These are phyloP conservation scores for Cotesia typhae DNA, from an alignment of 1,140 invertebrate species.

Conservation along the genomic window DNA sequence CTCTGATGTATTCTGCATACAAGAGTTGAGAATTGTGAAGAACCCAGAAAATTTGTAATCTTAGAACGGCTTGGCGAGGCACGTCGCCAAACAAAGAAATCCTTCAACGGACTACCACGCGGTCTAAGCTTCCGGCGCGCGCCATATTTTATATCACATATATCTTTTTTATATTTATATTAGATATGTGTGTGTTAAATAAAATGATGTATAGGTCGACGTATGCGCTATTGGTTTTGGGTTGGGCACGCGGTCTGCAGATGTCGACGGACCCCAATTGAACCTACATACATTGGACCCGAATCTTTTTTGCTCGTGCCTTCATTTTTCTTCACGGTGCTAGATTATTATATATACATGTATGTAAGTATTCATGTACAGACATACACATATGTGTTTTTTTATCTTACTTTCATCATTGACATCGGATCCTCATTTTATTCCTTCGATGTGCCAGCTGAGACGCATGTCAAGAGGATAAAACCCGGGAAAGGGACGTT, in stretches of 20 bases:
- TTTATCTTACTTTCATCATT: slow-evolving; percentile 22
- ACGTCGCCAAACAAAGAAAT: slow-evolving; percentile 21
- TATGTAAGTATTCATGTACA: too few species aligned
- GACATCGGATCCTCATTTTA: slow-evolving; percentile 20
- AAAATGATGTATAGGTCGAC: neutral
- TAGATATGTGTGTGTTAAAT: slow-evolving; percentile 3
- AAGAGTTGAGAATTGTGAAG: slow-evolving; percentile 10
- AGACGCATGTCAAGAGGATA: slow-evolving; percentile 18
- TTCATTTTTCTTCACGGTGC: slow-evolving; percentile 26
- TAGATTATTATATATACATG: neutral
- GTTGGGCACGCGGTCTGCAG: slow-evolving; percentile 40
- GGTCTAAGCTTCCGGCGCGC: slow-evolving; percentile 32
- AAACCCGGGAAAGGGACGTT: neutral
- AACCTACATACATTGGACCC: slow-evolving; percentile 32
- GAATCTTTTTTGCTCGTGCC: slow-evolving; percentile 18
- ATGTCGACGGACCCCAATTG: slow-evolving; percentile 33
- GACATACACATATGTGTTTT: neutral
- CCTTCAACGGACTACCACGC: neutral
- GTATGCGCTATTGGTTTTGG: slow-evolving; percentile 20
- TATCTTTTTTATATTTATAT: neutral
- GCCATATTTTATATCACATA: neutral
- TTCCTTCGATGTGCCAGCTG: slow-evolving; percentile 27
- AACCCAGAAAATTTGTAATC: slow-evolving; percentile 45
- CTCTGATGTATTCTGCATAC: too few species aligned
- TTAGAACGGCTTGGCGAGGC: slow-evolving; percentile 41